phyloP scores from a whole-genome alignment of 2,888 invertebrate genomes.

The Chymomyza fuscimana region DNA sequence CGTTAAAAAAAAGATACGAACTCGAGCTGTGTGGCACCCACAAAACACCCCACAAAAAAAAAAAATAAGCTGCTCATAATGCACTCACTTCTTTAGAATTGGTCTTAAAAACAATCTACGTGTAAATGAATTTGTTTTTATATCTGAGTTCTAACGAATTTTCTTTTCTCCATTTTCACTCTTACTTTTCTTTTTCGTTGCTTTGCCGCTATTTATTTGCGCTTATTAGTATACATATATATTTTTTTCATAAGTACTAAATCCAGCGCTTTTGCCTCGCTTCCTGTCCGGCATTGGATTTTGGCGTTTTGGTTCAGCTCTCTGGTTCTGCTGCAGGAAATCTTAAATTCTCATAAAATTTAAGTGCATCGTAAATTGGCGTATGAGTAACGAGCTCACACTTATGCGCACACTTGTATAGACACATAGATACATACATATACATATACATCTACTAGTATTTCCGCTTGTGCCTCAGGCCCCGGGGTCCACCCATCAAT shows the following conservation, averaged over 20 bases:
- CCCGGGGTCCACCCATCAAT: neutral
- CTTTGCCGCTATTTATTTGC: neutral
- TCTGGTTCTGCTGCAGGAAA: slow-evolving; percentile 55
- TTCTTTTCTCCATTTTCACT: neutral
- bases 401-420: slow-evolving; percentile 13
- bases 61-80: neutral
- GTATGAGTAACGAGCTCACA: slow-evolving; percentile 68
- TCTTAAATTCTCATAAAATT: slow-evolving; percentile 75
- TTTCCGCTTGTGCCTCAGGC: slow-evolving; percentile 55
- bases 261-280: slow-evolving; percentile 7
- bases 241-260: neutral
- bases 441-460: slow-evolving; percentile 31
- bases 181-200: neutral
- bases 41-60: too few relatives aligned
- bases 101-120: neutral
- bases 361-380: slow-evolving; percentile 72
- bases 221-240: neutral
- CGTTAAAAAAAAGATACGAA: too few relatives aligned
- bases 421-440: slow-evolving; percentile 2
- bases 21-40: too few relatives aligned
- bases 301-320: neutral
- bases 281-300: slow-evolving; percentile 52
- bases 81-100: neutral
- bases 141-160: neutral
- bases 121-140: neutral